Base-by-base conservation (phyloP, 2,113 vertebrate species). In the Piprites chloris region DNA sequence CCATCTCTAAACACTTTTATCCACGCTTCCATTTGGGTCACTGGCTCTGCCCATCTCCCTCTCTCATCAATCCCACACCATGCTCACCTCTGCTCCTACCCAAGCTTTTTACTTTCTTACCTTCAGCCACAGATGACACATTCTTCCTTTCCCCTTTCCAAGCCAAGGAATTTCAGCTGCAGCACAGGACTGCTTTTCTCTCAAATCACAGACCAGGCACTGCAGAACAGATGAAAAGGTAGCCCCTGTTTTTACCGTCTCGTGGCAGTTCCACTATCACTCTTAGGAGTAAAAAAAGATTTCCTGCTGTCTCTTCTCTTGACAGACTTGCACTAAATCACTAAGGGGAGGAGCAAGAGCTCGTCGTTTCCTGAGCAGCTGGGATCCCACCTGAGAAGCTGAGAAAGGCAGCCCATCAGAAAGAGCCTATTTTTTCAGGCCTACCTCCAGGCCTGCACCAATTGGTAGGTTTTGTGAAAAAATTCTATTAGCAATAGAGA, bases 331-430 rank as follows among this genome's bases (percentile, higher is more conserved):
- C 30, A 52, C 75, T 80, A 93, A 92, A 90, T 90, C 84, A 85
- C 84, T 75, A 81, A 56, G 66, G 86, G 86, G 80, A 95, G 89
- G 86, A 90, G 89, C 65, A 81, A 95, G 59, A 86, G 42, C 90
- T 86, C 49, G 33, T 93, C 3, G 0, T 89, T 97, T 93, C 65
- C 86, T 83, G 68, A 74, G 75, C 86, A 95, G 86, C 89, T 90
- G 79, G 49, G 39, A 92, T 88, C 85, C 73, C 76, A 95, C 93
- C 94, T 97, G 93, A 96, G 85, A 28, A 68, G 71, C 71, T 56
- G 24, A 67, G 58, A 42, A 56, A 88, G 32, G 27, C 85, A 87
- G 49, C 24, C 23, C 44, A 58, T 37, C 44, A 91, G 35, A 73
- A 49, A 52, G 16, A 81, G 42, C 24, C 30, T 65, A 1, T 20